phyloP scores from a whole-genome alignment of 1,140 invertebrate genomes.

The Saccostrea glomerata region DNA sequence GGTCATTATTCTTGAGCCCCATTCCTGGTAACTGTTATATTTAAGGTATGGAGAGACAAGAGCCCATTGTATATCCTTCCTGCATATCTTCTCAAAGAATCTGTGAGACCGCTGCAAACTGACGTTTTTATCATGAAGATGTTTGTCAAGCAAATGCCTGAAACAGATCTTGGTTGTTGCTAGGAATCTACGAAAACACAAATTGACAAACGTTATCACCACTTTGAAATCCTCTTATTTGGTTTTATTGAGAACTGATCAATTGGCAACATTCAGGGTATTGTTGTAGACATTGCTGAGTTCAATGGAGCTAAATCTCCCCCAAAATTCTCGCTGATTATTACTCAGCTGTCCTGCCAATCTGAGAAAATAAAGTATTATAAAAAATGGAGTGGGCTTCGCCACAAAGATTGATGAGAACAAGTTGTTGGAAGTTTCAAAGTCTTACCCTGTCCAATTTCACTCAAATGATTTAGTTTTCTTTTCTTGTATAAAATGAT shows the following conservation, averaged over 20 bases:
- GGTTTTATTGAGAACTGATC: constrained; percentile 30
- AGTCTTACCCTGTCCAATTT: not conserved
- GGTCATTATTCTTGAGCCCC: not conserved
- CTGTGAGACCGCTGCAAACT: not conserved
- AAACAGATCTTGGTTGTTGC: constrained; percentile 18
- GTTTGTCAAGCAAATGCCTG: constrained; percentile 10
- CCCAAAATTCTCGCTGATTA: not conserved
- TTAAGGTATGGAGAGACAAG: not conserved
- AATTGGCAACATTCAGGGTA: constrained; percentile 2
- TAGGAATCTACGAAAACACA: constrained; percentile 30
- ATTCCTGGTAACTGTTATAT: constrained; percentile 8
- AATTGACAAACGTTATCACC: constrained; percentile 8
- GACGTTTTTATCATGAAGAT: not conserved
- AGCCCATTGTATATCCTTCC: not conserved
- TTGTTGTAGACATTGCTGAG: not conserved
- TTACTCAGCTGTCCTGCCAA: not conserved
- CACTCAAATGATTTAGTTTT: not conserved
- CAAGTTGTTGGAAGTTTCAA: not conserved
- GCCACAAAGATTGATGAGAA: not conserved
- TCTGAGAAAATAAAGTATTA: not conserved
- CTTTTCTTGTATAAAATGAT: not conserved
- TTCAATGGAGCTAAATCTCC: constrained; percentile 7
- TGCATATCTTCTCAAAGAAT: not conserved
- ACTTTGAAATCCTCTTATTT: constrained; percentile 35
- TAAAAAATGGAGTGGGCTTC: not conserved